Evolutionary conservation across 2,888 invertebrate species (phyloP).

Genomic region (Lordiphosa fenestrarum): DNA sequence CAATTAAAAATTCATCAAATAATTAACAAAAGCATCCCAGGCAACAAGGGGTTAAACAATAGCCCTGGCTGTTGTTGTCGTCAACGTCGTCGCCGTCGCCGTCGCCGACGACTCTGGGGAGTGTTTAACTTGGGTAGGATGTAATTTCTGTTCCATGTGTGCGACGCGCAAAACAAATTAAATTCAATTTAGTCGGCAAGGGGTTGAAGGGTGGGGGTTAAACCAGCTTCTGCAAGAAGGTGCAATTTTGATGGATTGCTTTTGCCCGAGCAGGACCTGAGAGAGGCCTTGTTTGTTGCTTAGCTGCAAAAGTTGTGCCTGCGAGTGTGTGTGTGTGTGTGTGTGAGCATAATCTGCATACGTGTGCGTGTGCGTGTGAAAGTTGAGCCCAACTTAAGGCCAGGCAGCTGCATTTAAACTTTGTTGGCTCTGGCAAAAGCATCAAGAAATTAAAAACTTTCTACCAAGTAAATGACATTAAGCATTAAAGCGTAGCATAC

Average conservation of each 20-base stretch:
- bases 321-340: slow-evolving; percentile 20
- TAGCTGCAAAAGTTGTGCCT: slow-evolving; percentile 58
- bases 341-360: slow-evolving; percentile 21
- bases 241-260: slow-evolving; percentile 79
- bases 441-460: slow-evolving; percentile 58
- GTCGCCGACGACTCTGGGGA: slow-evolving; percentile 49
- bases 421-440: slow-evolving; percentile 37
- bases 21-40: slow-evolving; percentile 75
- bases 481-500: slow-evolving; percentile 48
- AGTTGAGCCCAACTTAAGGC: slow-evolving; percentile 60
- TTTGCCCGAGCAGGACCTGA: slow-evolving; percentile 45
- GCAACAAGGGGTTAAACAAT: slow-evolving; percentile 67
- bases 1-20: slow-evolving; percentile 79
- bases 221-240: slow-evolving; percentile 67
- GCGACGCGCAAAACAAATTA: slow-evolving; percentile 74
- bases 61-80: slow-evolving; percentile 34
- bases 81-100: slow-evolving; percentile 17
- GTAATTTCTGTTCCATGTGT: slow-evolving; percentile 45
- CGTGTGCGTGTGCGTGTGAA: slow-evolving; percentile 34
- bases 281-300: slow-evolving; percentile 64
- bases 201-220: slow-evolving; percentile 2
- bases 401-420: slow-evolving; percentile 68
- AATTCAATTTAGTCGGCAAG: slow-evolving; percentile 76
- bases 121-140: slow-evolving; percentile 65
- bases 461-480: slow-evolving; percentile 49